Percentiles rank a stretch among this genome's conserved stretches.
Conservation (phyloP, 2,113 vertebrate species). For the Tylochromis polylepis region DNA sequence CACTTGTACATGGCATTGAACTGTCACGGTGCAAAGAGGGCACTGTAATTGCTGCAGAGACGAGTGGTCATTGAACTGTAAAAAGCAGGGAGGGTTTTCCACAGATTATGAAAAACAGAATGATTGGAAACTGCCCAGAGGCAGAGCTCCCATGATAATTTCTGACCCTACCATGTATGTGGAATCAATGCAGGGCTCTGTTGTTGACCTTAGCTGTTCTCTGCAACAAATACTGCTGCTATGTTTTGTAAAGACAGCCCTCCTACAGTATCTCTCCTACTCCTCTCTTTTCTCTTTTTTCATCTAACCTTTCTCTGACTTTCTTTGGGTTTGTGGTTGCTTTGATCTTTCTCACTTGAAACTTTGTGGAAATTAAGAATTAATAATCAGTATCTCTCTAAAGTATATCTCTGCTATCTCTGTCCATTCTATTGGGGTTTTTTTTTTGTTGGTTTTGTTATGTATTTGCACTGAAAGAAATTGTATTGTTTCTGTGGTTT, state of each 20-base stretch:
- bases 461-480: neutral
- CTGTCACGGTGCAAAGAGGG: conserved; percentile 19
- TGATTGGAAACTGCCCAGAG: conserved; percentile 50
- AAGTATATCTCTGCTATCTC: neutral
- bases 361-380: neutral
- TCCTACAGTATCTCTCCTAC: neutral
- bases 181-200: conserved; percentile 58
- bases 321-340: neutral
- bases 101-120: conserved; percentile 56
- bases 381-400: neutral
- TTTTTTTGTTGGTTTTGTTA: neutral
- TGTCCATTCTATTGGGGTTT: neutral
- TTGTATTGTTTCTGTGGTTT: neutral
- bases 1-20: conserved; percentile 51
- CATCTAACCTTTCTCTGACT: neutral
- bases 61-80: conserved; percentile 55
- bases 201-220: conserved; percentile 35
- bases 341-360: neutral
- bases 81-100: conserved; percentile 53
- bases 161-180: conserved; percentile 49
- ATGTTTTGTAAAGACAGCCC: conserved; percentile 1
- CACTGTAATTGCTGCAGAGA: conserved; percentile 50
- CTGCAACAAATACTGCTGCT: neutral
- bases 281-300: neutral
- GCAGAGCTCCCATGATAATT: conserved; percentile 55